Percentiles rank a stretch among this genome's conserved stretches.
phyloP scores from a whole-genome alignment of 2,888 invertebrate species.

The Graphium colonna region DNA sequence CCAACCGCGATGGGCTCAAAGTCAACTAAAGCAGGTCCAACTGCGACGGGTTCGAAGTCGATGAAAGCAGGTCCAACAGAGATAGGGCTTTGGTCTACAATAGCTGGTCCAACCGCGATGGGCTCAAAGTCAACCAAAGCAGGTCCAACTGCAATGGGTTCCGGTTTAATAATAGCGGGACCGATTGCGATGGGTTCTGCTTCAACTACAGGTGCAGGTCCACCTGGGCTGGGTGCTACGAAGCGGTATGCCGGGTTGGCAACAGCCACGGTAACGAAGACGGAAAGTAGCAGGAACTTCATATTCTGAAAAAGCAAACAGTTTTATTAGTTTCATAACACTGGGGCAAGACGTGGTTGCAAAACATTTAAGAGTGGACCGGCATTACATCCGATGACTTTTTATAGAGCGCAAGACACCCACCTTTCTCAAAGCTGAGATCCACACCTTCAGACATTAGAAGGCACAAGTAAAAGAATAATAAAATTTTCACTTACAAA shows the following conservation, averaged over 20 bases:
- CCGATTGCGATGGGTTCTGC: conserved; percentile 22
- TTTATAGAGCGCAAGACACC: too few relatives aligned
- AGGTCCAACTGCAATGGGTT: conserved; percentile 25
- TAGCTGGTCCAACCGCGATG: conserved; percentile 19
- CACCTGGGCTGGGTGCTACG: neutral
- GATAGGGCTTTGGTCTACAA: conserved; percentile 13
- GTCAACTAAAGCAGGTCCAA: conserved; percentile 28
- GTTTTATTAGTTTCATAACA: neutral
- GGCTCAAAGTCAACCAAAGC: conserved; percentile 19
- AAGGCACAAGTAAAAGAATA: too few relatives aligned
- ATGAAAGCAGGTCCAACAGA: conserved; percentile 24
- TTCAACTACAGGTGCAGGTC: conserved; percentile 7
- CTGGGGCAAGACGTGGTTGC: too few relatives aligned
- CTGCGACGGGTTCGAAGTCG: conserved; percentile 14
- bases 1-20: conserved; percentile 24
- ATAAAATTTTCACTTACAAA: too few relatives aligned
- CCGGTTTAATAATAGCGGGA: conserved; percentile 26
- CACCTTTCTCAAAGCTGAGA: too few relatives aligned
- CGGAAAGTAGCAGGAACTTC: conserved; percentile 14
- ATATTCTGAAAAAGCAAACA: conserved; percentile 4
- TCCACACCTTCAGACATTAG: too few relatives aligned
- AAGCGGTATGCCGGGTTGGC: conserved; percentile 17
- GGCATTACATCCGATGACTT: too few relatives aligned
- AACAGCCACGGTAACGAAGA: conserved; percentile 9
- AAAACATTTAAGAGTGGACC: too few relatives aligned